Evolutionary conservation across 2,113 vertebrate species (phyloP), one percentile per base, ranked within the genome.

Genomic region (Orthonyx spaldingii): DNA sequence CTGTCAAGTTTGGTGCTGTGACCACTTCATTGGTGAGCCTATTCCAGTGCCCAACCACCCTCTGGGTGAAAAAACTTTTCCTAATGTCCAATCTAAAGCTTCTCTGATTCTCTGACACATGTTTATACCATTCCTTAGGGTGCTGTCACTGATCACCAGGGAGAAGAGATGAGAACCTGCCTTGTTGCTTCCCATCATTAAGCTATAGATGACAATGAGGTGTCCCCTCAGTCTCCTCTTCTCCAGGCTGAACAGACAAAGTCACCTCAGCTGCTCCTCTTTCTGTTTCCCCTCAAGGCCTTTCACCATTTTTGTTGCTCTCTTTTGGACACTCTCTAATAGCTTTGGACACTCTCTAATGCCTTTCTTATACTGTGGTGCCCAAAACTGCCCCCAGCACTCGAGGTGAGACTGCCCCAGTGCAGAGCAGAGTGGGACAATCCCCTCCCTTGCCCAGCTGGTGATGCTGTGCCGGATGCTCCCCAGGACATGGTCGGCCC

Each of bases 401-500:
- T 76, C 5, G 10, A 66, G 26, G 19, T 1, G 3, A 66, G 52
- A 35, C 16, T 1, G 0, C 9, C 26, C 9, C 11, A 42, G 16
- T 14, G 44, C 35, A 66, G 49, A 22, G n/a, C 33, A 53, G 20
- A 57, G 50, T 0, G 0, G 35, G 26, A 69, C 22, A 52, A 16
- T 60, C 18, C 5, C 22, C 33, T 44, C 27, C 53, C 12, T 44
- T 10, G 18, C 33, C 33, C 1, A 0, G 24, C 16, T 76, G 32
- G 35, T 2, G 1, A 42, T 66, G 60, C 30, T 15, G 13, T 13
- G 19, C 44, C 44, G 37, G 37, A 42, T 32, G 22, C n/a, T 1
- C 9, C 17, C 22, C 17, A 59, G 52, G 16, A 42, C 26, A 66
- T 0, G 1, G 2, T 2, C 35, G 20, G 26, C 16, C 13, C 11